phyloP scores from a whole-genome alignment of 2,888 invertebrate genomes.

The Eumerus sabulonum region DNA sequence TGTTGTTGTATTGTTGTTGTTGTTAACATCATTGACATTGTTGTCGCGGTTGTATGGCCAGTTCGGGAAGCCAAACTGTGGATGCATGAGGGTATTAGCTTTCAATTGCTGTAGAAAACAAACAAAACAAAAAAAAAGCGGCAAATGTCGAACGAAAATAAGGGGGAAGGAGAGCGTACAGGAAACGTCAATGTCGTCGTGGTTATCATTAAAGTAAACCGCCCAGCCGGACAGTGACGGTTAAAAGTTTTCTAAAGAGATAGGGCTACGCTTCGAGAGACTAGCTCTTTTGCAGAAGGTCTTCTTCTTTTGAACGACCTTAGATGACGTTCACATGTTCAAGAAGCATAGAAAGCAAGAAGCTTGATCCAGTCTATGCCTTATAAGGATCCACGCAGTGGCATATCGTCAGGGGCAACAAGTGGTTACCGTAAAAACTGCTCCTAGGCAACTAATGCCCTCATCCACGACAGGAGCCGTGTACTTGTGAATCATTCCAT shows the following conservation, averaged over 20 bases:
- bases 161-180: constrained; percentile 3
- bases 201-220: constrained; percentile 45
- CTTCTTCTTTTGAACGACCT: too few species aligned
- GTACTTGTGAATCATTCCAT: too few species aligned
- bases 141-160: constrained; percentile 25
- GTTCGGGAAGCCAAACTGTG: constrained; percentile 68
- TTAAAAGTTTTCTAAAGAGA: constrained; percentile 25
- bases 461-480: too few species aligned
- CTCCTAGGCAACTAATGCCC: too few species aligned
- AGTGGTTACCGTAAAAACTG: too few species aligned
- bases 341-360: too few species aligned
- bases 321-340: too few species aligned
- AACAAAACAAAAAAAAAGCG: constrained; percentile 16
- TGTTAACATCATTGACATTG: constrained; percentile 58
- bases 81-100: constrained; percentile 57
- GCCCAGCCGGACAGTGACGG: constrained; percentile 13
- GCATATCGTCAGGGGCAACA: too few species aligned
- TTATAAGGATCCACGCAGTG: too few species aligned
- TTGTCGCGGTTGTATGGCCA: constrained; percentile 60
- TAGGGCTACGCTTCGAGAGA: too few species aligned
- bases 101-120: constrained; percentile 51
- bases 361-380: too few species aligned
- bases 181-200: not conserved
- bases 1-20: constrained; percentile 9
- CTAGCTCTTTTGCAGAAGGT: too few species aligned